Base-by-base conservation (phyloP, 2,113 vertebrate species). In the Syngnathus floridae region DNA sequence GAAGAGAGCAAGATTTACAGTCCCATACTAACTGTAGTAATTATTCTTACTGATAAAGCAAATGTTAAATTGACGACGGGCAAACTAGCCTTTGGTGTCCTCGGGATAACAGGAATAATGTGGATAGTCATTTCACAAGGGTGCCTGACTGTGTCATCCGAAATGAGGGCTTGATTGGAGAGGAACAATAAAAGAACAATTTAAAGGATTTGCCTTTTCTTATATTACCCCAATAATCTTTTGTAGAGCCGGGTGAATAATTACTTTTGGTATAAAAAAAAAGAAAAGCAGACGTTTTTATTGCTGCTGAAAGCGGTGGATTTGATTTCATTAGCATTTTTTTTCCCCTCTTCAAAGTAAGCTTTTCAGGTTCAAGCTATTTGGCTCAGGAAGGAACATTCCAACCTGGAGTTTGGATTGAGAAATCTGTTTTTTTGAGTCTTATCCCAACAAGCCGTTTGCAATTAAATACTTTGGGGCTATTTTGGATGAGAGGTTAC, bases 191-290 rank as follows among this genome's bases (percentile, higher is more conserved):
- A 79, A 81, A 76, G 76, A 88, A 64, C 74, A 71, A 81, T 89
- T 90, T 88, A 87, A 90, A 85, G 81, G 87, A 88, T 90, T 90
- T 89, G 75, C 68, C 80, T 76, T 78, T 74, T 87, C 84, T 74
- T 76, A 83, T 82, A 81, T 82, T 82, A 85, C 82, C 69, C 9
- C 60, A 65, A 62, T 87, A 80, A 91, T 90, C 88, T 88, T 87
- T 82, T 81, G 75, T 84, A 74, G 66, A 69, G 78, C 80, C 69
- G 48, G 79, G 77, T 80, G 84, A 90, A 90, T 84, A 86, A 90
- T 90, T 89, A 88, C 84, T 76, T 62, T 9, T 0, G 26, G 70
- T 78, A 31, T 31, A 31, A 31, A 87, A 83, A 88, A 54, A 90
- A 91, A 81, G 85, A n/a, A n/a, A 22, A 22, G 22, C 64, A 56